Evolutionary conservation across 2,113 vertebrate species (phyloP).

Genomic region (Tragelaphus buxtoni): DNA sequence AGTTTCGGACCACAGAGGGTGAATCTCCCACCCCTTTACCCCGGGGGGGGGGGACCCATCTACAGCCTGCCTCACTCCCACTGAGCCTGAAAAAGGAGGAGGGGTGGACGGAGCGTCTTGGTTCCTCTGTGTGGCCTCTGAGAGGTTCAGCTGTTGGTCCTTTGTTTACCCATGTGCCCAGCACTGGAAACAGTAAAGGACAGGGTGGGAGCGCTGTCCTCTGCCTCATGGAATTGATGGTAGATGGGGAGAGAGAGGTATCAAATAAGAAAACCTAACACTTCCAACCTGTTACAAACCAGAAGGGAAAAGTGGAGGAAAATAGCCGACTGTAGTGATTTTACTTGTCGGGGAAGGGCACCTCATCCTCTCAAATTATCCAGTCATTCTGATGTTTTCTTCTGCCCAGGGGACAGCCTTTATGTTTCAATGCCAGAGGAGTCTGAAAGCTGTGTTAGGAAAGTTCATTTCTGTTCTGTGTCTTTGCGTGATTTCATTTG

Average conservation of each 20-base stretch:
- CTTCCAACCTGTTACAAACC: not conserved
- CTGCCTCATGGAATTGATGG: not conserved
- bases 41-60: not conserved
- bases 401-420: not conserved
- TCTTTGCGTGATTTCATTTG: not conserved
- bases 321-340: accelerated
- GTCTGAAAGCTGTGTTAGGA: not conserved
- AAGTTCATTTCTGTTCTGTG: too few species aligned
- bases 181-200: too few species aligned
- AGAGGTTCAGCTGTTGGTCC: too few species aligned
- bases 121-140: too few species aligned
- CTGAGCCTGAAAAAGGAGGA: not conserved
- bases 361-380: not conserved
- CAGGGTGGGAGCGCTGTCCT: too few species aligned
- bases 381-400: too few species aligned
- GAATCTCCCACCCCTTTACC: not conserved
- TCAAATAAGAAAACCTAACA: not conserved
- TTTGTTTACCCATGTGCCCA: too few species aligned
- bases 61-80: not conserved
- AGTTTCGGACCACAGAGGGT: not conserved
- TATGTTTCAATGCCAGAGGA: accelerated
- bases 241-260: not conserved
- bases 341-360: not conserved
- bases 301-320: not conserved
- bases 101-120: too few species aligned